A percentile compares a stretch with the other conserved stretches of the same genome.
These are phyloP conservation scores for Sitodiplosis mosellana DNA, from an alignment of 1,140 invertebrate species.

Conservation along the genomic window DNA sequence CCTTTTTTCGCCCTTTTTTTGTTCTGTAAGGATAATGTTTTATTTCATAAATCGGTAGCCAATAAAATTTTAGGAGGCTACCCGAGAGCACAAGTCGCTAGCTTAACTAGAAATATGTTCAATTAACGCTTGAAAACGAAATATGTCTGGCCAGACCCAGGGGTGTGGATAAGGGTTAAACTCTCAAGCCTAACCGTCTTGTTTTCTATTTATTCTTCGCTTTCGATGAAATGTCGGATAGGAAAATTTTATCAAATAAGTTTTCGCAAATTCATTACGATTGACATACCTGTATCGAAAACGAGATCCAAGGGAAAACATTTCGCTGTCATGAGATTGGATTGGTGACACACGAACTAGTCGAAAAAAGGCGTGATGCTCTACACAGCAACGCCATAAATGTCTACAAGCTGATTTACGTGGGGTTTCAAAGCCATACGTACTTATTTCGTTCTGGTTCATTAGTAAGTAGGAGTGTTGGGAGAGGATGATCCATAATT, in stretches of 20 bases:
- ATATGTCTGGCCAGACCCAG: no score
- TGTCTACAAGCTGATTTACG: constrained; percentile 91
- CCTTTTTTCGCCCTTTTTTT: no score
- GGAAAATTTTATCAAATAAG: not conserved
- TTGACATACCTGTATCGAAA: constrained; percentile 43
- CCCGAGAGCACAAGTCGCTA: no score
- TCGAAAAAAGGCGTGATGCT: constrained; percentile 96
- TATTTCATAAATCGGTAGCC: no score
- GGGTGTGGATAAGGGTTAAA: no score
- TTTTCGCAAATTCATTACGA: not conserved
- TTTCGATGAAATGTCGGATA: no score
- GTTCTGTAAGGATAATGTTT: no score
- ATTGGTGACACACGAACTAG: constrained; percentile 57
- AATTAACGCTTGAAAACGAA: no score
- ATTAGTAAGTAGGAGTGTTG: constrained; percentile 19
- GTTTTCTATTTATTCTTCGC: no score
- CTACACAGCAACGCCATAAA: constrained; percentile 94
- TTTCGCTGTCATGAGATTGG: constrained; percentile 32
- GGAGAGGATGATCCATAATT: constrained; percentile 9
- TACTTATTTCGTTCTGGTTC: constrained; percentile 75
- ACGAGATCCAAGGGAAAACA: constrained; percentile 51
- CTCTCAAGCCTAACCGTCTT: no score
- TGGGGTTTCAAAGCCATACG: constrained; percentile 89
- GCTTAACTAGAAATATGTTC: no score
- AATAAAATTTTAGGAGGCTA: no score